Evolutionary conservation across 2,888 invertebrate species (phyloP), one percentile per base, ranked within the genome.

Genomic region (Eutolmus rufibarbis): DNA sequence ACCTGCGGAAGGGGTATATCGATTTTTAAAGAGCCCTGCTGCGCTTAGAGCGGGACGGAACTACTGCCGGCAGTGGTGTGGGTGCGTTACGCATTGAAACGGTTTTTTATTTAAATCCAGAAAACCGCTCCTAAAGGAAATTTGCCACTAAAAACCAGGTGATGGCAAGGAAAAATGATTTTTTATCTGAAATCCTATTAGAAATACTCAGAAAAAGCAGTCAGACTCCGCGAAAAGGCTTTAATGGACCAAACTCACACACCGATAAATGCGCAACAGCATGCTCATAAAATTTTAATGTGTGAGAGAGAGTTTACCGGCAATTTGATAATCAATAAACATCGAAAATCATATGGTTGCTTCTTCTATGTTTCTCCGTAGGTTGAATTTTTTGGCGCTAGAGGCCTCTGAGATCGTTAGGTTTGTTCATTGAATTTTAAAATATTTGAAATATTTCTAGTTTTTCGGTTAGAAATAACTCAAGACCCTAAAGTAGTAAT

Each of bases 81-180:
- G 79, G 79, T 79, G 79, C 79, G 51, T 51, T 79, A 79, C 79
- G 46, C 46, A 79, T 51, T 51, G n/a, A 31, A 79, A 79, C 79
- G 79, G 79, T 56, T 79, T 79, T 66, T 28, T 66, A 66, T 66
- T 66, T 51, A 79, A 46, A 79, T 51, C 16, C n/a, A 8, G 23
- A 43, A 78, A 40, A 9, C 7, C 9, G 43, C 8, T 78, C 9
- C 5, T 43, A 43, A 4, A 9, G 23, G 2, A 66, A 9, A 12
- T 66, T 23, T 12, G 28, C 23, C 28, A 0, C 9, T 23, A 12
- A 66, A 23, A 19, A n/a, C 3, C 12, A 19, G 12, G 9, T 23
- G 8, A 28, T 5, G n/a, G 23, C 8, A 4, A 12, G 12, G 12
- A 12, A 66, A 28, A 19, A 4, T 19, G 4, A 12, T 66, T 23